phyloP scores from a whole-genome alignment of 2,113 vertebrate genomes.

The Neolamprologus caudopunctatus region DNA sequence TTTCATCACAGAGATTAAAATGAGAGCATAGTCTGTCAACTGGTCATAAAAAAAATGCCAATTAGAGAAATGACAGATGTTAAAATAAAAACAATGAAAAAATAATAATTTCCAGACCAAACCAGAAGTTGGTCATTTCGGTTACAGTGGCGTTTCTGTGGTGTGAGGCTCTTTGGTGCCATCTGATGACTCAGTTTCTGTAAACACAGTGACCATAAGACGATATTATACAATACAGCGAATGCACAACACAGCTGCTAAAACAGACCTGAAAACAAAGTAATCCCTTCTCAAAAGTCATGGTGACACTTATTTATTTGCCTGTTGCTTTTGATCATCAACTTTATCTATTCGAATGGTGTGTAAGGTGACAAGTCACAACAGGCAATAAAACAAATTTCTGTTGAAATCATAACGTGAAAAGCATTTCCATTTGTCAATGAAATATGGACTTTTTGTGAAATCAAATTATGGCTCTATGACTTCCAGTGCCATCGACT shows the following conservation, averaged over 20 bases:
- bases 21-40: neutral
- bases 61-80: neutral
- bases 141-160: neutral
- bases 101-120: neutral
- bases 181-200: neutral
- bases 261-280: neutral
- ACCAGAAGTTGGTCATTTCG: neutral
- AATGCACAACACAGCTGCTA: neutral
- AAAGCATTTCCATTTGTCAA: neutral
- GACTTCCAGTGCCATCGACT: neutral
- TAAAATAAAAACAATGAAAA: neutral
- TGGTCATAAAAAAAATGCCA: neutral
- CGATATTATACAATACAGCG: neutral
- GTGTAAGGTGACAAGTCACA: neutral
- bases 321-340: neutral
- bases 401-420: neutral
- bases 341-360: neutral
- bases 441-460: neutral
- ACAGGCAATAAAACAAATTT: neutral
- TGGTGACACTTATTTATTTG: neutral
- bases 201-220: neutral
- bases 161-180: neutral
- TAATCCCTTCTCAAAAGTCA: neutral
- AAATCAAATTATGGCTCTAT: neutral
- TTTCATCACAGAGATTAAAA: neutral